Evolutionary conservation across 2,113 vertebrate species (phyloP), one percentile per base, ranked within the genome.

Genomic region (Cardinalis cardinalis): DNA sequence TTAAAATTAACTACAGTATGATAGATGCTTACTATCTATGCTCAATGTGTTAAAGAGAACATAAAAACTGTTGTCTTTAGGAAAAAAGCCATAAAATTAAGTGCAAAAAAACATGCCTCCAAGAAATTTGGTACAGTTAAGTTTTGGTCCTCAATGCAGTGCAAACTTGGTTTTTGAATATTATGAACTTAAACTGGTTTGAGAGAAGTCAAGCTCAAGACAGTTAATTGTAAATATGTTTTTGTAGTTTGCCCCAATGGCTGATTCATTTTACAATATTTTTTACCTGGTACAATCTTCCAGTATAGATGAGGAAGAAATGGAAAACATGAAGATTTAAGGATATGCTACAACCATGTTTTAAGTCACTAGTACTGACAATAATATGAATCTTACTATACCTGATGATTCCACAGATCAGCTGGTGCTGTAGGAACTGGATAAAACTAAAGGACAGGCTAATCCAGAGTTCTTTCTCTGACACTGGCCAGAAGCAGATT

Each of bases 1-100:
- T 83, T 63, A 68, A 90, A 95, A 92, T 82, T 87, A 95, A 81
- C 53, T 74, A 28, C 60, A 88, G 58, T 34, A 59, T 71, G 53
- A 66, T 56, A 64, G 56, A 64, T 68, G 29, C n/a, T 64, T 71
- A 66, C n/a, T 66, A 31, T 61, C 43, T 36, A 9, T 8, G 24
- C 15, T 80, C 59, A 82, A 14, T 17, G 6, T 53, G 12, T 80
- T 59, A 84, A 87, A 89, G 29, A 77, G 9, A 65, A 89, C n/a
- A 40, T 7, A 52, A 18, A 84, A 84, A 65, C 81, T 7, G 4
- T 32, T 73, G 41, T 77, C 24, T 64, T 55, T 21, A 53, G 53
- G 32, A 56, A 73, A 63, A 61, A 48, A 29, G 4, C 3, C 6
- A 34, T 43, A 75, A 60, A 74, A 81, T 58, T 56, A 78, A 53